Conservation (phyloP, 2,797 vertebrate species). For the Microhierax caerulescens region DNA sequence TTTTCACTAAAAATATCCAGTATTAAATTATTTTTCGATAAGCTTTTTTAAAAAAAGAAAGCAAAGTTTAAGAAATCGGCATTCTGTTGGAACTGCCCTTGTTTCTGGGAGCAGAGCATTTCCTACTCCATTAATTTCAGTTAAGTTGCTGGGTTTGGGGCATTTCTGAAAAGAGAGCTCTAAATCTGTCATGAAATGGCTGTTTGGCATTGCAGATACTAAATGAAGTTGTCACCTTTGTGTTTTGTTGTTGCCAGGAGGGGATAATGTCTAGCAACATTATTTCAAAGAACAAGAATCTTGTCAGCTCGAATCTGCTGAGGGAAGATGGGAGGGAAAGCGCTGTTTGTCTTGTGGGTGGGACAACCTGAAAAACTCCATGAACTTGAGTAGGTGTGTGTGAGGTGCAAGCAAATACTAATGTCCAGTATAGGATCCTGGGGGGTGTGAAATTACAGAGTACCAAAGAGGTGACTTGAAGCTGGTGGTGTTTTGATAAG, state of each 20-base stretch:
- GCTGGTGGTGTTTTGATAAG: background rate
- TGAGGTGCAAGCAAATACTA: background rate
- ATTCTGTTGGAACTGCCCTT: background rate
- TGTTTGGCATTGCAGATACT: background rate
- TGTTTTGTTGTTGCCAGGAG: background rate
- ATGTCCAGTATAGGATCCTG: fast-evolving
- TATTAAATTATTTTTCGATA: background rate
- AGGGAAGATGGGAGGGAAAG: background rate
- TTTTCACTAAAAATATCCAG: background rate
- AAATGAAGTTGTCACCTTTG: background rate
- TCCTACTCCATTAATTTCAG: background rate
- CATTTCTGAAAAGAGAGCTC: background rate
- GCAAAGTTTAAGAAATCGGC: background rate
- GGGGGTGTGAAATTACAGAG: background rate
- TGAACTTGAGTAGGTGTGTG: background rate
- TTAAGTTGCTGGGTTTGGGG: background rate
- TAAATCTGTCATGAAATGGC: background rate
- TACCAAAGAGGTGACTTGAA: background rate
- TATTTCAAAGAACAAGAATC: background rate
- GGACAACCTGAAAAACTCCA: background rate
- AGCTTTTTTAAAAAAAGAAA: background rate
- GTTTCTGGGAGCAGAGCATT: background rate
- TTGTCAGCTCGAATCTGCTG: background rate
- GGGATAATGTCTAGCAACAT: background rate
- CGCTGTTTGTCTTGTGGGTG: background rate